These are phyloP conservation scores for Mactra quadrangularis DNA, from an alignment of 1,140 invertebrate genomes.

Conservation along the genomic window DNA sequence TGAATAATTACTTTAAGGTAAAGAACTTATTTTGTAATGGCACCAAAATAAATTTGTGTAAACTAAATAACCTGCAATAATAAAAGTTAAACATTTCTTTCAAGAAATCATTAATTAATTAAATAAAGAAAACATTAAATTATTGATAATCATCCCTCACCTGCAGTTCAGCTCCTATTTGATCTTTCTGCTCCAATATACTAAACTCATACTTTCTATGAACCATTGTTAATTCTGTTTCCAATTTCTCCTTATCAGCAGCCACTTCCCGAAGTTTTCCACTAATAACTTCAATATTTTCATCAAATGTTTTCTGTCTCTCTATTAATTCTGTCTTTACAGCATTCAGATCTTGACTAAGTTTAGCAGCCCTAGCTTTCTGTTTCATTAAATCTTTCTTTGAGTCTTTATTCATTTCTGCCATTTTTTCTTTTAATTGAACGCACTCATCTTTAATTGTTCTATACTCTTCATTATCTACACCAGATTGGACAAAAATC, in stretches of 20 bases:
- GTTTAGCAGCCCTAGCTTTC: conserved; percentile 69
- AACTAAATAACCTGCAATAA: too few relatives aligned
- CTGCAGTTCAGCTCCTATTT: conserved; percentile 76
- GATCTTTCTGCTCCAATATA: conserved; percentile 77
- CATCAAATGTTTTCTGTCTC: conserved; percentile 77
- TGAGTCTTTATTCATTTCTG: conserved; percentile 67
- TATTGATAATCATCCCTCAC: too few relatives aligned
- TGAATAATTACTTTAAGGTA: too few relatives aligned
- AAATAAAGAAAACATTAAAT: too few relatives aligned
- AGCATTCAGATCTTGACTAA: conserved; percentile 72
- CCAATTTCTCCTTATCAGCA: conserved; percentile 73
- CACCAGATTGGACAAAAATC: conserved; percentile 41
- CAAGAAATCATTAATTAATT: too few relatives aligned
- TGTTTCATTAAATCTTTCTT: conserved; percentile 68
- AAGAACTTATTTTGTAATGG: too few relatives aligned
- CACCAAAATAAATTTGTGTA: too few relatives aligned
- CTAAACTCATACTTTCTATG: conserved; percentile 77
- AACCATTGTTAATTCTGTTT: conserved; percentile 76
- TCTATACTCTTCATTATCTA: conserved; percentile 46
- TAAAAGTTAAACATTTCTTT: too few relatives aligned
- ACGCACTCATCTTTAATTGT: conserved; percentile 66
- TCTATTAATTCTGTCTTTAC: conserved; percentile 81
- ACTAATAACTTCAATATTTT: conserved; percentile 75
- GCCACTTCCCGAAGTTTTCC: conserved; percentile 72
- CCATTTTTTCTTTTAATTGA: conserved; percentile 69